phyloP scores from a whole-genome alignment of 2,888 invertebrate genomes.

The Noctuana brunneofusca region DNA sequence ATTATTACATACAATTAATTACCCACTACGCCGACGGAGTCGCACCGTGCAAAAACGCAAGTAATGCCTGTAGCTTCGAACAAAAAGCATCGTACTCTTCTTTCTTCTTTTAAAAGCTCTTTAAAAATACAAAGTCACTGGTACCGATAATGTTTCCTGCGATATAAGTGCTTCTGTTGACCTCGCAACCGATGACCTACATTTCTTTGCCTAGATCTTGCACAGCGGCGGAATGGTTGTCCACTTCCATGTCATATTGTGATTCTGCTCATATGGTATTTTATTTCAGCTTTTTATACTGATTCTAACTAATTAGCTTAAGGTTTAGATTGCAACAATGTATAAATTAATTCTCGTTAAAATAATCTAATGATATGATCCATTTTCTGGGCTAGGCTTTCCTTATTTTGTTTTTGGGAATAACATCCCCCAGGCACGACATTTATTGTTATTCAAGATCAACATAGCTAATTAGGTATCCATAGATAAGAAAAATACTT shows the following conservation, averaged over 20 bases:
- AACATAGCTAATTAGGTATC: no score
- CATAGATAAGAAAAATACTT: no score
- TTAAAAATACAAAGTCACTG: conserved; percentile 32
- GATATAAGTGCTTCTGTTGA: conserved; percentile 33
- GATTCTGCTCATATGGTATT: conserved; percentile 8
- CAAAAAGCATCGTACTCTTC: conserved; percentile 13
- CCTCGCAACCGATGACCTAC: conserved; percentile 13
- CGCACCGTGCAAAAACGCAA: neutral
- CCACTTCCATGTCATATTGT: conserved; percentile 18
- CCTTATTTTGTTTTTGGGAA: no score
- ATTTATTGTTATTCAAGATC: no score
- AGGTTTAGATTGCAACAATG: no score
- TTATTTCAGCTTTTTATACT: neutral
- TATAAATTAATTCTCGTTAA: no score
- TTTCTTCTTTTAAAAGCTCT: conserved; percentile 13
- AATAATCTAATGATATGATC: no score
- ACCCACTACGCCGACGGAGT: neutral
- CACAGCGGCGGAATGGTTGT: conserved; percentile 15
- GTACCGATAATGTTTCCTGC: conserved; percentile 34
- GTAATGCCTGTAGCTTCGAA: conserved; percentile 6
- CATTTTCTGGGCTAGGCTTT: no score
- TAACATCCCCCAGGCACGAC: no score
- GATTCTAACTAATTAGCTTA: no score
- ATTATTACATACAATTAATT: neutral
- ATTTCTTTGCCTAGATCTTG: conserved; percentile 18